phyloP scores from a whole-genome alignment of 2,888 invertebrate species.

The Neocrepidodera transversa region DNA sequence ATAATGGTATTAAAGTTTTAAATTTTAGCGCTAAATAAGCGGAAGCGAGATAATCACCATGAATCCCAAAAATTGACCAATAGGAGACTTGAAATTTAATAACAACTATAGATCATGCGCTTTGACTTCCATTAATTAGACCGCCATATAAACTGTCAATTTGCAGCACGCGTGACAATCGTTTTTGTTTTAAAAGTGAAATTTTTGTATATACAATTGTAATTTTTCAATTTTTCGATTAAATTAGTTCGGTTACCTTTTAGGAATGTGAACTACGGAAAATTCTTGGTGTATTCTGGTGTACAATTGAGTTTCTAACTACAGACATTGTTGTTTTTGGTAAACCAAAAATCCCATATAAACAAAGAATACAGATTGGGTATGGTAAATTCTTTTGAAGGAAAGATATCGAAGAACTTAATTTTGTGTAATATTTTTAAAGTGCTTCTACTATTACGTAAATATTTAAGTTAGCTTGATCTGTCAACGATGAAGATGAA shows the following conservation, averaged over 20 bases:
- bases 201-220: constrained; percentile 8
- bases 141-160: constrained; percentile 53
- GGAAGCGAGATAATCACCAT: neutral
- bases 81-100: neutral
- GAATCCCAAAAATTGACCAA: neutral
- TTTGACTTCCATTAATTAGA: constrained; percentile 32
- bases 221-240: neutral
- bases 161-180: constrained; percentile 49
- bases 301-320: neutral
- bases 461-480: constrained; percentile 40
- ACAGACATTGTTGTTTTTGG: neutral
- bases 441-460: constrained; percentile 41
- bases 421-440: neutral
- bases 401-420: neutral
- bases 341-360: neutral
- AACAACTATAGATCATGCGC: neutral
- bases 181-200: constrained; percentile 29
- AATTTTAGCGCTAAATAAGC: neutral
- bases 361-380: neutral
- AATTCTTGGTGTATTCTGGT: constrained; percentile 1
- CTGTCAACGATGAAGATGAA: constrained; percentile 51
- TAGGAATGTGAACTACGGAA: constrained; percentile 12
- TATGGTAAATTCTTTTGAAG: neutral
- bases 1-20: too few relatives aligned
- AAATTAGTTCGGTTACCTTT: constrained; percentile 14